These are phyloP conservation scores for Phortica variegata DNA, from an alignment of 1,140 invertebrate genomes.

Conservation along the genomic window DNA sequence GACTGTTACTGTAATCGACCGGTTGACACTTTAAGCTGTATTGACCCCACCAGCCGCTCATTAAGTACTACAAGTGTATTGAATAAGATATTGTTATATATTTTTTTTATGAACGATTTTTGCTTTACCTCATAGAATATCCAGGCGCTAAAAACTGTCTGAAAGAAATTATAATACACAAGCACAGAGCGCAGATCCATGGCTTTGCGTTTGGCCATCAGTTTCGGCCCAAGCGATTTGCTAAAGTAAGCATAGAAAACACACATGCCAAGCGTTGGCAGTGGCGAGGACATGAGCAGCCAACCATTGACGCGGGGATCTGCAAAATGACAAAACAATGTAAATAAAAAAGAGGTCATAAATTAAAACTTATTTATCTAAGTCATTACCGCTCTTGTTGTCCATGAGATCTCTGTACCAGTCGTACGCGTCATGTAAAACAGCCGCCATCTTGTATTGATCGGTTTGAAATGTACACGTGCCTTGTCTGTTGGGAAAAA, in stretches of 20 bases:
- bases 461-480: constrained; percentile 1
- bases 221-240: constrained; percentile 76
- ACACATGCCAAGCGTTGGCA: constrained; percentile 82
- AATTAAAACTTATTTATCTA: too few relatives aligned
- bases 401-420: constrained; percentile 78
- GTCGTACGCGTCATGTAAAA: constrained; percentile 67
- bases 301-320: constrained; percentile 88
- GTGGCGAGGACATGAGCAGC: constrained; percentile 89
- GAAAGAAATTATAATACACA: constrained; percentile 84
- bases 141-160: constrained; percentile 87
- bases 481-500: constrained; percentile 4
- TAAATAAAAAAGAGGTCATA: background rate
- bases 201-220: constrained; percentile 89
- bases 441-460: constrained; percentile 35
- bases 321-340: constrained; percentile 58
- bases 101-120: constrained; percentile 9
- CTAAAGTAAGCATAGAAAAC: constrained; percentile 83
- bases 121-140: constrained; percentile 87
- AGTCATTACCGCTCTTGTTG: constrained; percentile 71
- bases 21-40: constrained; percentile 94
- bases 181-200: constrained; percentile 80
- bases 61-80: constrained; percentile 69
- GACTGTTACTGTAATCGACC: constrained; percentile 84
- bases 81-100: background rate
- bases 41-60: constrained; percentile 81